Percentiles rank a stretch among this genome's conserved stretches.
Conservation (phyloP, 2,888 invertebrate species). For the Neoascia interrupta region DNA sequence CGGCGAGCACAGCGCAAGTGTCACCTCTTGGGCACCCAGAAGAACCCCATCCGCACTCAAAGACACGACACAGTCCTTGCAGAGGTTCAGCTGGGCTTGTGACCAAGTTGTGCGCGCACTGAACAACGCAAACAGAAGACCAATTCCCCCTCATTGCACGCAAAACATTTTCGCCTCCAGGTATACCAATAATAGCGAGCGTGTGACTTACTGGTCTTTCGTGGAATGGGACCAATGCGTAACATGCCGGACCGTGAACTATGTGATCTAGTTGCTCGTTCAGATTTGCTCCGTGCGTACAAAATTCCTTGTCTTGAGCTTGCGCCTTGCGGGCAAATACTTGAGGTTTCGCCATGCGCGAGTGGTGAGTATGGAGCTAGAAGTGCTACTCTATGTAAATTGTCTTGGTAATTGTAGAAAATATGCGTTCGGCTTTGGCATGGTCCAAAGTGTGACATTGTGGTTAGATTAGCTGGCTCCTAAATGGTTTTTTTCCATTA, state of each 20-base stretch:
- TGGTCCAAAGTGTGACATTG: too few species aligned
- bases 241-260: conserved; percentile 67
- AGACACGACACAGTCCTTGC: conserved; percentile 32
- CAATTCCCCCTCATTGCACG: conserved; percentile 29
- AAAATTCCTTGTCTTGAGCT: conserved; percentile 62
- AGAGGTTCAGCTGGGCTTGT: conserved; percentile 39
- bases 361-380: conserved; percentile 7
- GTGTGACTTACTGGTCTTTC: conserved; percentile 66
- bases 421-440: too few species aligned
- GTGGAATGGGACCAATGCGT: conserved; percentile 62
- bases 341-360: conserved; percentile 31
- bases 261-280: conserved; percentile 62
- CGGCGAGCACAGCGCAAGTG: conserved; percentile 50
- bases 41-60: conserved; percentile 5
- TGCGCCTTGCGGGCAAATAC: conserved; percentile 55
- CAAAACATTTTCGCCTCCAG: conserved; percentile 36
- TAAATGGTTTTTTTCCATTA: too few species aligned
- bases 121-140: conserved; percentile 24
- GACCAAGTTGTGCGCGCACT: conserved; percentile 12
- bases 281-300: conserved; percentile 33
- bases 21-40: conserved; percentile 38
- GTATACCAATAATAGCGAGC: not conserved
- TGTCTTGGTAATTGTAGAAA: too few species aligned
- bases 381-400: conserved; percentile 63
- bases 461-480: too few species aligned